Conservation (phyloP, 2,113 vertebrate species). For the Alaudala cheleensis region DNA sequence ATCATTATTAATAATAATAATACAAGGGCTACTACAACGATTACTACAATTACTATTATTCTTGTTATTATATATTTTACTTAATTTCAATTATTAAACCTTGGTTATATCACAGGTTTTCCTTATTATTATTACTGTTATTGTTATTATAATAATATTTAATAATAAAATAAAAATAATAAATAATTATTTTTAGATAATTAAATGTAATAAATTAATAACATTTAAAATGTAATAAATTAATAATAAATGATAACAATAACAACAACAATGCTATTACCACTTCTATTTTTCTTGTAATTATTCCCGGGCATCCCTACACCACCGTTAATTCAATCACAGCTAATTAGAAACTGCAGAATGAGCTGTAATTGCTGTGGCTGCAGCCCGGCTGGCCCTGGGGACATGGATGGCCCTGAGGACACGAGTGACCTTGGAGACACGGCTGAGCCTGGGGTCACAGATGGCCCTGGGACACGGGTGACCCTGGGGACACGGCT, state of each 20-base stretch:
- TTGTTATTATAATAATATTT: no score
- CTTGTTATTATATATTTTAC: not conserved
- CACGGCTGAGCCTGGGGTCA: no score
- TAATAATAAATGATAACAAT: not conserved
- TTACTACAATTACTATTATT: no score
- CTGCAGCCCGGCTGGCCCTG: not conserved
- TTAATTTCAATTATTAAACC: not conserved
- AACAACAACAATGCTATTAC: accelerated
- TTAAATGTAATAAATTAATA: no score
- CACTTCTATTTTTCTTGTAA: no score
- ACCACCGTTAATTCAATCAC: not conserved
- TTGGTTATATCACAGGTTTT: not conserved
- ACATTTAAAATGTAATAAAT: no score
- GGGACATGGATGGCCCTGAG: not conserved
- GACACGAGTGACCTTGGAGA: no score
- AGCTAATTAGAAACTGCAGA: not conserved
- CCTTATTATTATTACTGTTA: not conserved
- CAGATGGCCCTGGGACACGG: not conserved
- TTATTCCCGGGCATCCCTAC: not conserved
- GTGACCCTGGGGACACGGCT: not conserved
- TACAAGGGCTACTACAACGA: not conserved
- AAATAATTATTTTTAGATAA: not conserved
- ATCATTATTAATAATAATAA: no score
- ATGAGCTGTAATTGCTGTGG: not conserved
- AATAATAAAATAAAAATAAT: not conserved